Evolutionary conservation across 2,888 invertebrate species (phyloP).

Genomic region (Dolichopus griseipennis): DNA sequence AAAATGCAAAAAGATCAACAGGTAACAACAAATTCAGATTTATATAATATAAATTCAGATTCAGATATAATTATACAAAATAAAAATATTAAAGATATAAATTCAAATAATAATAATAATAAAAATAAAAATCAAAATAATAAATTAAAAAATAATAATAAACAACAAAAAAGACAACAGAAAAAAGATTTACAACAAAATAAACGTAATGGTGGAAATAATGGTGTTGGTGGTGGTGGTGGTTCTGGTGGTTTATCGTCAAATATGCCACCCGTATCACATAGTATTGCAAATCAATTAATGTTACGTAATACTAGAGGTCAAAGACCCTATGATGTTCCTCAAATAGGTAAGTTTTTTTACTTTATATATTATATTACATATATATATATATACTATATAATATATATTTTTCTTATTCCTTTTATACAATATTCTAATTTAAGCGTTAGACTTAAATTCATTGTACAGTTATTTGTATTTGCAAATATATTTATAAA

Average conservation of each 20-base stretch:
- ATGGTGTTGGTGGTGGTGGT: constrained; percentile 24
- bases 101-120: constrained; percentile 10
- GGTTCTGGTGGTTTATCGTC: constrained; percentile 24
- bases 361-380: background rate
- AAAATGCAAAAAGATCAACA: constrained; percentile 17
- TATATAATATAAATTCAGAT: constrained; percentile 16
- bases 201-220: constrained; percentile 34
- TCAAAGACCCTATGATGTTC: constrained; percentile 72
- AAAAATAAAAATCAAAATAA: background rate
- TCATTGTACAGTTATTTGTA: too few species aligned
- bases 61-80: constrained; percentile 14
- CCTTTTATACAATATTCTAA: too few species aligned
- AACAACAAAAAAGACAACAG: constrained; percentile 27
- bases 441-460: too few species aligned
- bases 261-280: constrained; percentile 38
- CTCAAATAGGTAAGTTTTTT: constrained; percentile 70
- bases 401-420: too few species aligned
- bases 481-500: too few species aligned
- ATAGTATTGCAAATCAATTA: constrained; percentile 62
- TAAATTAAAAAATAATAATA: background rate
- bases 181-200: constrained; percentile 19
- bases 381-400: too few species aligned
- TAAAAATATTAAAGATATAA: constrained; percentile 19
- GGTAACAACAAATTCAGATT: constrained; percentile 14
- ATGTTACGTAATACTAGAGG: constrained; percentile 70